A percentile compares a stretch with the other conserved stretches of the same genome.
These are phyloP conservation scores for Garra rufa DNA, from an alignment of 2,113 vertebrate genomes.

Conservation along the genomic window DNA sequence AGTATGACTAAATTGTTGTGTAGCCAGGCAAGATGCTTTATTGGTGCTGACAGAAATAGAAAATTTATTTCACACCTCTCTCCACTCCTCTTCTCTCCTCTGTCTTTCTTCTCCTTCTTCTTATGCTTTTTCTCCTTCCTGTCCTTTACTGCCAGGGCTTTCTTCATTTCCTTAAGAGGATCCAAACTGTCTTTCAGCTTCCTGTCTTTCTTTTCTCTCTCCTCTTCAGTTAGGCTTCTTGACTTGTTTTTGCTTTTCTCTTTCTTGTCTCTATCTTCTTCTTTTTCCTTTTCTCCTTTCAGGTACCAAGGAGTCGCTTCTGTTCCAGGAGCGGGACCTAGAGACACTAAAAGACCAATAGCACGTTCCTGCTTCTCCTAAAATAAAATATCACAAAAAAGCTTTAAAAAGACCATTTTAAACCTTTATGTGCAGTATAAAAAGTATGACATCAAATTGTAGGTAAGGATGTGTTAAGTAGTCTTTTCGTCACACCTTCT, in stretches of 20 bases:
- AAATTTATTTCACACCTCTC: conserved; percentile 64
- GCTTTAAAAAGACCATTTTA: not conserved
- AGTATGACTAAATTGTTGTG: conserved; percentile 20
- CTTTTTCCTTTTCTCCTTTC: conserved; percentile 61
- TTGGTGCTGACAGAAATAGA: not conserved
- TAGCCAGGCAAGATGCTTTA: not conserved
- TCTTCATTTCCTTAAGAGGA: conserved; percentile 76
- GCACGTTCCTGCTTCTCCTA: conserved; percentile 88
- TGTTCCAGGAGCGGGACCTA: conserved; percentile 84
- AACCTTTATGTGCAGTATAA: not conserved
- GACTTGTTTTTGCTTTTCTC: conserved; percentile 59
- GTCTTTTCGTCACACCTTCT: conserved; percentile 73
- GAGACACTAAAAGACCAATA: conserved; percentile 85
- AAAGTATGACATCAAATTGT: not conserved
- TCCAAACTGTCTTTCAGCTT: conserved; percentile 71
- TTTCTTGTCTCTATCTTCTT: conserved; percentile 57
- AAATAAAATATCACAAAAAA: not conserved
- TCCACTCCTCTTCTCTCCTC: conserved; percentile 56
- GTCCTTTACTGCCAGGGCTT: conserved; percentile 67
- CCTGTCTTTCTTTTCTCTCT: conserved; percentile 75
- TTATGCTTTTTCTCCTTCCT: conserved; percentile 68
- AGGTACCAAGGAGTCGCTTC: conserved; percentile 89
- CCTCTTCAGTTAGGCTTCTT: conserved; percentile 75
- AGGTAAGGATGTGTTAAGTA: not conserved
- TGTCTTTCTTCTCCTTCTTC: conserved; percentile 61